Conservation (phyloP, 1,140 invertebrate species). For the Homarus americanus region DNA sequence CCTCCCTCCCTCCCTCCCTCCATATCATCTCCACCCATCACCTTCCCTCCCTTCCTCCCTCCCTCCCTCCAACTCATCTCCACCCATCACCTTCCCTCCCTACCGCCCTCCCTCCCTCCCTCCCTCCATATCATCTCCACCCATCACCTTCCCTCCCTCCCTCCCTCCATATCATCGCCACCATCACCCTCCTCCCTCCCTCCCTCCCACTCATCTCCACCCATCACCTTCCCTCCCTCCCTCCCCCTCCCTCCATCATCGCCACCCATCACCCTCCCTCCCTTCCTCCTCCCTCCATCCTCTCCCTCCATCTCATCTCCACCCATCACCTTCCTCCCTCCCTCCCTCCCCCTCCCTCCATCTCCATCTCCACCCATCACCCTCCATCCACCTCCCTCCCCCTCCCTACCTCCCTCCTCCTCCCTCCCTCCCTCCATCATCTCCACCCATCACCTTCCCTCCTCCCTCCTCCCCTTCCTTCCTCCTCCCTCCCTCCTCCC, state of each 20-base stretch:
- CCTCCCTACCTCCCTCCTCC: neutral
- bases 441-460: too few species aligned
- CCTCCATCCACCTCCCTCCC: neutral
- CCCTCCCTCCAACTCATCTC: too few species aligned
- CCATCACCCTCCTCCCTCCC: too few species aligned
- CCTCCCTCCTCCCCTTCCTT: neutral
- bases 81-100: too few species aligned
- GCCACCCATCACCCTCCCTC: neutral
- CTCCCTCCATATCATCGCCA: too few species aligned
- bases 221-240: neutral
- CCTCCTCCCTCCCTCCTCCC: neutral
- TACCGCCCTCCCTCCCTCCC: too few species aligned
- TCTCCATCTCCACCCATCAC: neutral
- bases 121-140: too few species aligned
- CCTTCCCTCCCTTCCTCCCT: too few species aligned
- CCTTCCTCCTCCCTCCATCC: neutral
- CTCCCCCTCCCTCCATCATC: neutral
- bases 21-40: too few species aligned
- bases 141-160: too few species aligned
- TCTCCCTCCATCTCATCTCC: neutral
- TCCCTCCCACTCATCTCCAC: neutral
- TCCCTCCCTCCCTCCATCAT: neutral
- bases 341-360: neutral
- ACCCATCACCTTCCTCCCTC: neutral
- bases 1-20: too few species aligned